These are phyloP conservation scores for Gila orcuttii DNA, from an alignment of 2,113 vertebrate species.

Conservation along the genomic window DNA sequence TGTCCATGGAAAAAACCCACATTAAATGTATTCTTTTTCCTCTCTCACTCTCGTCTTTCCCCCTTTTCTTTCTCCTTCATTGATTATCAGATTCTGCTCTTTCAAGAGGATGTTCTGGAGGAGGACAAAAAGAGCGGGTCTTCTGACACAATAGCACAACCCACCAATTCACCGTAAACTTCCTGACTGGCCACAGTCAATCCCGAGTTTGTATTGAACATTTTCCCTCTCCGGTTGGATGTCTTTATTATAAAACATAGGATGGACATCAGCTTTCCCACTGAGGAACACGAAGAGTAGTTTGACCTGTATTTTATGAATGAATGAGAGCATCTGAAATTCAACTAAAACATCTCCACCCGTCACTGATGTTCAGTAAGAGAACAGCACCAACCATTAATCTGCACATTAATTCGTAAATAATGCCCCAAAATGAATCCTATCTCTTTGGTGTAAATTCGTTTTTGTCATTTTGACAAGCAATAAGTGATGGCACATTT, in stretches of 20 bases:
- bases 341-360: not conserved
- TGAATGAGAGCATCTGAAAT: not conserved
- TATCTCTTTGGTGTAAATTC: too few species aligned
- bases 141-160: slow-evolving; percentile 62
- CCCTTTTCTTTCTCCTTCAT: slow-evolving; percentile 49
- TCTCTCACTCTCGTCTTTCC: slow-evolving; percentile 48
- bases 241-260: slow-evolving; percentile 61
- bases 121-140: slow-evolving; percentile 60
- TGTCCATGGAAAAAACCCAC: slow-evolving; percentile 62
- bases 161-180: slow-evolving; percentile 65
- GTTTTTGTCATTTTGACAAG: too few species aligned
- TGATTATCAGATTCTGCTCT: slow-evolving; percentile 61
- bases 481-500: too few species aligned
- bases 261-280: slow-evolving; percentile 60
- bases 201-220: slow-evolving; percentile 46
- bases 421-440: too few species aligned
- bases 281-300: slow-evolving; percentile 45
- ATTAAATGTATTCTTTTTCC: slow-evolving; percentile 65
- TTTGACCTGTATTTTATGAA: slow-evolving; percentile 57
- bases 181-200: slow-evolving; percentile 63
- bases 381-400: too few species aligned
- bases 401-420: too few species aligned
- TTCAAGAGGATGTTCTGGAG: slow-evolving; percentile 62
- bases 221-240: slow-evolving; percentile 52
- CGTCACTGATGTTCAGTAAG: too few species aligned